These are phyloP conservation scores for Orthosia cruda DNA, from an alignment of 2,888 invertebrate species.

Conservation along the genomic window DNA sequence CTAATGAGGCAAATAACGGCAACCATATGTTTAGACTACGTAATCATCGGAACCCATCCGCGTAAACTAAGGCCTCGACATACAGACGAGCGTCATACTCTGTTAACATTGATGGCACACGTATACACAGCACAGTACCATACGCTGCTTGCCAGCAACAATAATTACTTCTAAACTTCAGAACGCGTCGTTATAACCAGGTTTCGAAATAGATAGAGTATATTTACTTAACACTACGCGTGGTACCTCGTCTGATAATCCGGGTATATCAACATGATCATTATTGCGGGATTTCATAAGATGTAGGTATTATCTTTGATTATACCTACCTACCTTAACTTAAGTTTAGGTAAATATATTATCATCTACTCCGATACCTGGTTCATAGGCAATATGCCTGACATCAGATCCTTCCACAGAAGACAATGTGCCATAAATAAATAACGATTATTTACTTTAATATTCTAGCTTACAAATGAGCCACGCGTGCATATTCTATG, in stretches of 20 bases:
- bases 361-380: no score
- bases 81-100: conserved; percentile 19
- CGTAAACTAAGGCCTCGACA: conserved; percentile 20
- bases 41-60: conserved; percentile 13
- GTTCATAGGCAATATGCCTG: neutral
- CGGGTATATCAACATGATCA: no score
- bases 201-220: no score
- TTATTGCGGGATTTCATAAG: no score
- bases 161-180: conserved; percentile 14
- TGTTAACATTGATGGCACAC: conserved; percentile 17
- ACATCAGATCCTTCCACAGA: neutral
- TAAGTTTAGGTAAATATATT: no score
- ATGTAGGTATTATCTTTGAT: no score
- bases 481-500: conserved; percentile 31
- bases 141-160: neutral
- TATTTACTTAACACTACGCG: no score
- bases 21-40: conserved; percentile 48
- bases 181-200: neutral
- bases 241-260: no score
- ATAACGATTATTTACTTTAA: conserved; percentile 3
- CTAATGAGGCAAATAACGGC: conserved; percentile 16
- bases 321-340: no score
- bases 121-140: neutral
- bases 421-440: conserved; percentile 8
- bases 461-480: conserved; percentile 22